Conservation (phyloP, 2,797 vertebrate genomes). For the Carduelis carduelis region DNA sequence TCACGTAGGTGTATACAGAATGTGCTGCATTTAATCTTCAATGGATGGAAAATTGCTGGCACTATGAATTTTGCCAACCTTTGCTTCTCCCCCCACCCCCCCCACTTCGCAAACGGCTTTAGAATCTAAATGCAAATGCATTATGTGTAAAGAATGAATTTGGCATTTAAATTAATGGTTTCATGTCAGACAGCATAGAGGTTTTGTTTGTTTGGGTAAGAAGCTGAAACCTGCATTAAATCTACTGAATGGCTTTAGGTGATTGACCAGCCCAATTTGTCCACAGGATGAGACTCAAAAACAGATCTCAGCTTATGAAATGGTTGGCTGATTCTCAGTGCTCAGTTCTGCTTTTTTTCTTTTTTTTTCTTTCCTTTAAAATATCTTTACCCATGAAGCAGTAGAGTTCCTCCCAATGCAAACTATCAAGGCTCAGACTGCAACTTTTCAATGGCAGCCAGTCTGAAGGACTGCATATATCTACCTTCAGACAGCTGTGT, state of each 20-base stretch:
- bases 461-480: constrained; percentile 70
- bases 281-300: background rate
- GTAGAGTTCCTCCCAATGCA: background rate
- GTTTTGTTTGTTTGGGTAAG: background rate
- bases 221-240: constrained; percentile 23
- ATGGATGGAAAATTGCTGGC: constrained; percentile 46
- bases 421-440: constrained; percentile 59
- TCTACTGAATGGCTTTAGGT: background rate
- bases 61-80: background rate
- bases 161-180: constrained; percentile 53
- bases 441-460: constrained; percentile 67
- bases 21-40: constrained; percentile 28
- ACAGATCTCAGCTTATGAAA: constrained; percentile 3
- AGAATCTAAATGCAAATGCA: constrained; percentile 36
- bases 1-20: constrained; percentile 5
- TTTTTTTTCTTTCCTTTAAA: background rate
- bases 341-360: background rate
- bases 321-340: background rate
- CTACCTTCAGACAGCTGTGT: constrained; percentile 70
- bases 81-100: background rate
- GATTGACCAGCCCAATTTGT: constrained; percentile 11
- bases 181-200: background rate
- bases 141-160: constrained; percentile 37
- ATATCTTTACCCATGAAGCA: constrained; percentile 19
- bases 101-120: background rate